Evolutionary conservation across 2,888 invertebrate species (phyloP).

Genomic region (Creontiades dilutus): DNA sequence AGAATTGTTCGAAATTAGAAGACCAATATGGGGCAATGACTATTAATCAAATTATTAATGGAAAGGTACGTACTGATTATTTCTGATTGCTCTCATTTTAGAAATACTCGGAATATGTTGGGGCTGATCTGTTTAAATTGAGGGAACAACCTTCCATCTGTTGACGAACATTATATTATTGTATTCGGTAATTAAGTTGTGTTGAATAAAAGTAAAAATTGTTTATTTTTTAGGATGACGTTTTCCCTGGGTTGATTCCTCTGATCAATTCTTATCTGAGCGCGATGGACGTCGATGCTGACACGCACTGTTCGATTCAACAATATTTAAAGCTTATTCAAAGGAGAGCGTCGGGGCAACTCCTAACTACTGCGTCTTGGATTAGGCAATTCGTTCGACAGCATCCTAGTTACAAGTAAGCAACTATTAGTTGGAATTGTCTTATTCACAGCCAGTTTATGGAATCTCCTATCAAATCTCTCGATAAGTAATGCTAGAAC

Average conservation of each 20-base stretch:
- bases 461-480: no score
- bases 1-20: constrained; percentile 73
- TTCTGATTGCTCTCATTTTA: background rate
- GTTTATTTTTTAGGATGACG: constrained; percentile 82
- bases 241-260: constrained; percentile 96
- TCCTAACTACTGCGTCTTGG: constrained; percentile 96
- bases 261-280: constrained; percentile 96
- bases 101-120: background rate
- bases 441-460: no score
- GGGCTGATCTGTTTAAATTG: no score
- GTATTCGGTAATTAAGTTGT: no score
- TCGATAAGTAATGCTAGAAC: no score
- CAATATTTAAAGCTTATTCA: constrained; percentile 97
- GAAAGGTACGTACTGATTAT: constrained; percentile 83
- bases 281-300: constrained; percentile 98
- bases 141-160: no score
- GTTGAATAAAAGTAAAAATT: background rate
- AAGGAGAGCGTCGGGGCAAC: constrained; percentile 91
- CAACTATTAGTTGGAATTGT: no score
- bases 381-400: constrained; percentile 92
- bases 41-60: constrained; percentile 98
- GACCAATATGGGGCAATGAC: constrained; percentile 84
- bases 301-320: constrained; percentile 97
- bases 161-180: no score
- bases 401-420: constrained; percentile 94